Percentiles rank a stretch among this genome's conserved stretches.
Conservation (phyloP, 2,797 vertebrate genomes). For the Liparis tanakae region DNA sequence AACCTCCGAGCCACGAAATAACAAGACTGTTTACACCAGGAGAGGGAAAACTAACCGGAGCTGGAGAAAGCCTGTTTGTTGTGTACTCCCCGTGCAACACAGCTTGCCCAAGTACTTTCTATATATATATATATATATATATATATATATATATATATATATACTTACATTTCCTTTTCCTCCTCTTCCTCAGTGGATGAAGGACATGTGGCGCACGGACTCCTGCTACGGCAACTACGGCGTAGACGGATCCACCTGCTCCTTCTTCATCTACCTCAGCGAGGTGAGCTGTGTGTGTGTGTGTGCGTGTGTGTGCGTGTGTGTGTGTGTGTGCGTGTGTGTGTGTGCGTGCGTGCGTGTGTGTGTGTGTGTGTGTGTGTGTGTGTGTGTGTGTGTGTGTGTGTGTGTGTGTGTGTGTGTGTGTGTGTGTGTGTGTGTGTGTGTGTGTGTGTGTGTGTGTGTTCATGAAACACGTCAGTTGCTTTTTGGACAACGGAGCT, state of each 20-base stretch:
- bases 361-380: neutral
- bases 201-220: slow-evolving; percentile 98
- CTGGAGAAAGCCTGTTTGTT: slow-evolving; percentile 12
- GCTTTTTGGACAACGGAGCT: neutral
- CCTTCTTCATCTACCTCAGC: slow-evolving; percentile 99
- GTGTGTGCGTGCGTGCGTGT: too few species aligned
- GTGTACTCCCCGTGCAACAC: slow-evolving; percentile 1
- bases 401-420: neutral
- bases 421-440: neutral
- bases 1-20: slow-evolving; percentile 5
- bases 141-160: too few species aligned
- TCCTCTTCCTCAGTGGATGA: slow-evolving; percentile 92
- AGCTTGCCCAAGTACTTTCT: slow-evolving; percentile 1
- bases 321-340: neutral
- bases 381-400: neutral
- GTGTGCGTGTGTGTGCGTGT: neutral
- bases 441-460: neutral
- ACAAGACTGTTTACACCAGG: neutral
- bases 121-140: too few species aligned
- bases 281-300: slow-evolving; percentile 85
- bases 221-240: slow-evolving; percentile 93
- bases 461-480: neutral
- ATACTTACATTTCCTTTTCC: neutral
- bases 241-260: slow-evolving; percentile 98
- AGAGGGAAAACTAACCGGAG: neutral